Evolutionary conservation across 2,113 vertebrate species (phyloP).

Genomic region (Proterorhinus semilunaris): DNA sequence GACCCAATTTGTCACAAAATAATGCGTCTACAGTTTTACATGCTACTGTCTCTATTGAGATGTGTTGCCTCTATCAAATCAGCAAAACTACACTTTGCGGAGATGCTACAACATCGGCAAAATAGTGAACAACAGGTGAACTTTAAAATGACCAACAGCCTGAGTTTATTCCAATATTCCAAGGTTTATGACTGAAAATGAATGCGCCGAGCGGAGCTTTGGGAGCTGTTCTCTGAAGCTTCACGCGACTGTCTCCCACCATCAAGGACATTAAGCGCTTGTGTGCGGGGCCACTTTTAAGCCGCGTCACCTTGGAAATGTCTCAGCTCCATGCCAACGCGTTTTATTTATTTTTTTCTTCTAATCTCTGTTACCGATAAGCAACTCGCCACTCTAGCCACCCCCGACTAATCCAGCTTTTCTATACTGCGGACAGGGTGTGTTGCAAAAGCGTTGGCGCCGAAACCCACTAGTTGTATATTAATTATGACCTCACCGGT

Average conservation of each 20-base stretch:
- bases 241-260: constrained; percentile 45
- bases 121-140: background rate
- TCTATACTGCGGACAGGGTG: constrained; percentile 51
- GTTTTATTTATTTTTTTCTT: constrained; percentile 73
- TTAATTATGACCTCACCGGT: constrained; percentile 31
- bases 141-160: constrained; percentile 8
- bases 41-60: background rate
- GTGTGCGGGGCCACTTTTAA: constrained; percentile 60
- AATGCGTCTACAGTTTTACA: too few species aligned
- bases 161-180: constrained; percentile 4
- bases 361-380: constrained; percentile 73
- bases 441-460: constrained; percentile 34
- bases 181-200: constrained; percentile 6
- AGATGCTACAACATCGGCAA: background rate
- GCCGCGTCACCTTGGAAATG: constrained; percentile 70
- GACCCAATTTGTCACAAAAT: too few species aligned
- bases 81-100: background rate
- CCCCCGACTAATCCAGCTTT: constrained; percentile 61
- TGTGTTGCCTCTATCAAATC: background rate
- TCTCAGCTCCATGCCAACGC: constrained; percentile 70
- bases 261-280: constrained; percentile 59
- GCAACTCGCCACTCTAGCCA: constrained; percentile 54
- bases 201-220: constrained; percentile 10
- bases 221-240: constrained; percentile 21
- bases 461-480: background rate